These are phyloP conservation scores for Dromiciops gliroides DNA, from an alignment of 2,113 vertebrate species.

Conservation along the genomic window DNA sequence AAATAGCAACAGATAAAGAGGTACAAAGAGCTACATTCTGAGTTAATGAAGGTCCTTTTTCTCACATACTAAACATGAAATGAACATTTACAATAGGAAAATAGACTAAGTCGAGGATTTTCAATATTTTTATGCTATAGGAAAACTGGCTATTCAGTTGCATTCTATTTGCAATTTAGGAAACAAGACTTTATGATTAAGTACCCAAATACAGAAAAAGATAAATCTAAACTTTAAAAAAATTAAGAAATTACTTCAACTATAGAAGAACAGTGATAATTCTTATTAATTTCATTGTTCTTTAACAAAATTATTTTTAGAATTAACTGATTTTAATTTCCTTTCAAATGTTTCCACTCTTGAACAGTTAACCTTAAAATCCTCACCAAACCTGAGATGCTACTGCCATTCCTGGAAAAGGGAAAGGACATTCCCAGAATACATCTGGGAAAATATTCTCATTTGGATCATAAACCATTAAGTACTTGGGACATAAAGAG, in stretches of 20 bases:
- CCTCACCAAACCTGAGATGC: constrained; percentile 52
- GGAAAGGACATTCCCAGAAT: constrained; percentile 27
- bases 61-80: constrained; percentile 39
- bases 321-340: background rate
- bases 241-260: background rate
- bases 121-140: background rate
- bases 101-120: constrained; percentile 3
- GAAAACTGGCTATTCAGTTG: background rate
- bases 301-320: background rate
- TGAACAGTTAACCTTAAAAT: constrained; percentile 41
- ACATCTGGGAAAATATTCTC: constrained; percentile 46
- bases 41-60: constrained; percentile 42
- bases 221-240: background rate
- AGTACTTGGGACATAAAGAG: background rate
- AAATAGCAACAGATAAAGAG: constrained; percentile 44
- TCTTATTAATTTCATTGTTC: background rate
- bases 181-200: background rate
- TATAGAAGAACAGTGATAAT: background rate
- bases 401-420: constrained; percentile 17
- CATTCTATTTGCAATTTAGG: background rate
- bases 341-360: background rate
- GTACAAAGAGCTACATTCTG: constrained; percentile 19
- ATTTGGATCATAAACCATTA: constrained; percentile 25
- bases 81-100: constrained; percentile 23
- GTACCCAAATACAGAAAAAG: background rate